Evolutionary conservation across 1,140 invertebrate genomes (phyloP).

Genomic region (Tribolium madens): DNA sequence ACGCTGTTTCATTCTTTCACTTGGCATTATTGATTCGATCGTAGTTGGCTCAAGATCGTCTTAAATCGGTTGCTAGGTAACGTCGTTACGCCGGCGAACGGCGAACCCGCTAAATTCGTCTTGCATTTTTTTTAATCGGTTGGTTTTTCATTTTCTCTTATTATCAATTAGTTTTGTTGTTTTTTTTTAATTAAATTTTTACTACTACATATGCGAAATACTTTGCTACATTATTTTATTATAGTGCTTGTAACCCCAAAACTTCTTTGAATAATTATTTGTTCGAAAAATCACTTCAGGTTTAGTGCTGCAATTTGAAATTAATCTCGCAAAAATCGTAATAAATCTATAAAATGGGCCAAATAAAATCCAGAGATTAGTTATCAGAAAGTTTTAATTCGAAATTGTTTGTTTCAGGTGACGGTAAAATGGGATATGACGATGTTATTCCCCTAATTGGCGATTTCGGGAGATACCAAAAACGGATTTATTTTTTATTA

Average conservation of each 20-base stretch:
- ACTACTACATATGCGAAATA: neutral
- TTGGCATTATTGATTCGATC: slow-evolving; percentile 12
- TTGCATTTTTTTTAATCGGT: neutral
- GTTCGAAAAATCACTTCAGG: neutral
- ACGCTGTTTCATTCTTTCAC: neutral
- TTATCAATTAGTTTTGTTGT: slow-evolving; percentile 15
- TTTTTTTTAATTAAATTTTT: neutral
- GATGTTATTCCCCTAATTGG: slow-evolving; percentile 77
- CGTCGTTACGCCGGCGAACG: slow-evolving; percentile 11
- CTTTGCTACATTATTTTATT: neutral
- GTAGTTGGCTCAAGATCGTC: slow-evolving; percentile 13
- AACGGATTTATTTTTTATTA: slow-evolving; percentile 76
- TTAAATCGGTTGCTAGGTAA: slow-evolving; percentile 19
- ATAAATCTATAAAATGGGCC: neutral
- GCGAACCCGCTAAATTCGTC: slow-evolving; percentile 18
- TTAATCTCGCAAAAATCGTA: neutral
- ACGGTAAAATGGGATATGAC: slow-evolving; percentile 76
- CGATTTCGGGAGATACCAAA: slow-evolving; percentile 78
- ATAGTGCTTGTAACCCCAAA: neutral
- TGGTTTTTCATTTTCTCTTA: slow-evolving; percentile 8
- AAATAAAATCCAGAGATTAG: neutral
- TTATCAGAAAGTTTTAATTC: neutral
- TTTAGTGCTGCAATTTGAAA: neutral
- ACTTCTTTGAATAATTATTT: neutral
- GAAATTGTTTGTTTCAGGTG: slow-evolving; percentile 3